These are phyloP conservation scores for Macquaria australasica DNA, from an alignment of 2,113 vertebrate genomes.

Conservation along the genomic window DNA sequence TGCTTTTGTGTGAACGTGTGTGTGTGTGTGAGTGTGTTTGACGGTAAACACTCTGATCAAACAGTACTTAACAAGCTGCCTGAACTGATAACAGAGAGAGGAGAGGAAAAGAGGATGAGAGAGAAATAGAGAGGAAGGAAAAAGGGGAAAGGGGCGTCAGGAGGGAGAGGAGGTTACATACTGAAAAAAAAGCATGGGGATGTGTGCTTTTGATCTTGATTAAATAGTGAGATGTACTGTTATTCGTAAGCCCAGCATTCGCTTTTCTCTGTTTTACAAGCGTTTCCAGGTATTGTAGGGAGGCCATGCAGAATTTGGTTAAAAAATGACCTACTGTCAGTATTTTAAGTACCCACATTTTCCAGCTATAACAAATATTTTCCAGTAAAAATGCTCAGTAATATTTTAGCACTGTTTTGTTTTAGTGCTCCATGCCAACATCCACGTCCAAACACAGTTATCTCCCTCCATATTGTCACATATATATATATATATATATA, in stretches of 20 bases:
- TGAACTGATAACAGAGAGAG: conserved; percentile 83
- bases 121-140: conserved; percentile 75
- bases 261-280: background rate
- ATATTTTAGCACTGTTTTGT: background rate
- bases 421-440: background rate
- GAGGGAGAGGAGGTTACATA: conserved; percentile 47
- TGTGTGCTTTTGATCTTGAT: conserved; percentile 49
- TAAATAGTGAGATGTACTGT: conserved; percentile 21
- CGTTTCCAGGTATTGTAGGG: conserved; percentile 38
- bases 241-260: background rate
- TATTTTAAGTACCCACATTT: conserved; percentile 6
- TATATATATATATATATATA: no score
- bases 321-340: background rate
- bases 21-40: conserved; percentile 66
- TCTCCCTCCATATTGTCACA: conserved; percentile 14
- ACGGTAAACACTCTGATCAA: conserved; percentile 87
- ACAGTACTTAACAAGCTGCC: conserved; percentile 87
- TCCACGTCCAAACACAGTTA: background rate
- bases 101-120: conserved; percentile 69
- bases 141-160: conserved; percentile 48
- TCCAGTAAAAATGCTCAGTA: background rate
- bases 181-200: conserved; percentile 25
- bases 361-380: conserved; percentile 3
- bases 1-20: conserved; percentile 53
- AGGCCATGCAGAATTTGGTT: background rate